Base-by-base conservation (phyloP, 2,113 vertebrate species). In the Enhydra lutris region DNA sequence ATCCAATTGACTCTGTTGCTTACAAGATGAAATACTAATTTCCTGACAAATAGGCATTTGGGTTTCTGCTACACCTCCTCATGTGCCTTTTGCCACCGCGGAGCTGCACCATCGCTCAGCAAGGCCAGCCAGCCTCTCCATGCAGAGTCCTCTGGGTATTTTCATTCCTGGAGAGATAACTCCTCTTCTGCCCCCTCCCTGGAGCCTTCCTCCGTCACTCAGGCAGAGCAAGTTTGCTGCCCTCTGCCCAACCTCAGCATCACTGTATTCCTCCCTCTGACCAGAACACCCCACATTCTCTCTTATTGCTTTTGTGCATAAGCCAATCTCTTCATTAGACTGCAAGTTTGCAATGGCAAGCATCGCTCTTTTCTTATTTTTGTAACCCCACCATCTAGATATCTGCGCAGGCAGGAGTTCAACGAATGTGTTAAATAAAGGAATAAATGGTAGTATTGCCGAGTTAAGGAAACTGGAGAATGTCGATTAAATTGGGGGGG, bases 341-440 rank as follows among this genome's bases (percentile, higher is more conserved):
- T 39, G 3, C 1, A 55, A 55, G 52, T 24, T 93, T 91, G 67
- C 36, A 12, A 29, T 13, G 42, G 69, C 14, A 71, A 10, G 2
- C 29, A 6, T 36, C 24, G 1, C 7, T 36, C 69, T 85, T 36
- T 26, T 3, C 8, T 42, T 42, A 9, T 47, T 47, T 63, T n/a
- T 61, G 9, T 67, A 50, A 92, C 15, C 12, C 23, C 11, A 31
- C 36, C 57, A 78, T 79, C 24, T 42, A 91, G 39, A 36, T 36
- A 71, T 85, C 4, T n/a, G 31, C 1, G 7, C 14, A 57, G 29
- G 14, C 3, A 34, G 36, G 55, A 78, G 17, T 4, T 87, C 67
- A 94, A 78, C 20, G 76, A 79, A 74, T 34, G 12, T 95, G 55
- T 65, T 80, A 81, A 67, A 59, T 74, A 59, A 94, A 94, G 34